Conservation (phyloP, 2,797 vertebrate species). For the Clarias pachynema region DNA sequence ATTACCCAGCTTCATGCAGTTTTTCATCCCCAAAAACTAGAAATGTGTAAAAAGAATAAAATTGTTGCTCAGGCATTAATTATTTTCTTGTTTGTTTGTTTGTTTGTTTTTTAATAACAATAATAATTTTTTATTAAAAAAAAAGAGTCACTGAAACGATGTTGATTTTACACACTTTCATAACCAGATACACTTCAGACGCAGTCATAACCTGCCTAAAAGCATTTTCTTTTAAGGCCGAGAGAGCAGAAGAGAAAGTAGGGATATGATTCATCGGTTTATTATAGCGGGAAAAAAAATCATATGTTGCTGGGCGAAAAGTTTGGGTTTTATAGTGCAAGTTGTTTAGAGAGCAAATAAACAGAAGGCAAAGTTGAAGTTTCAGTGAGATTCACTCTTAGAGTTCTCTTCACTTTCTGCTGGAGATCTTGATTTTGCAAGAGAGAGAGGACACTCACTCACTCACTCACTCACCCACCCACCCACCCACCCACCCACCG, state of each 20-base stretch:
- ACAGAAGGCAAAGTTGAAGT: not conserved
- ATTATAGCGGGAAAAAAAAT: not conserved
- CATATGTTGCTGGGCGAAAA: not conserved
- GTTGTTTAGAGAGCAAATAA: not conserved
- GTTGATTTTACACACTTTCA: not conserved
- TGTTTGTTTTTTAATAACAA: too few species aligned
- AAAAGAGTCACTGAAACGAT: not conserved
- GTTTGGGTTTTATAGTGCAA: not conserved
- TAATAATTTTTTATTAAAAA: too few species aligned
- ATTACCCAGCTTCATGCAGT: not conserved
- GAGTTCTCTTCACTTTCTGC: not conserved
- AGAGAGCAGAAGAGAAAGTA: not conserved
- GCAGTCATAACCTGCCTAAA: not conserved
- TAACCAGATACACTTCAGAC: not conserved
- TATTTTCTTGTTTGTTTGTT: too few species aligned
- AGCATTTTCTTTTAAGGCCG: not conserved
- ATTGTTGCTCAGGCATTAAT: too few species aligned
- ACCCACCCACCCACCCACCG: too few species aligned
- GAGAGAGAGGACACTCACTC: too few species aligned
- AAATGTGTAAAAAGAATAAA: too few species aligned
- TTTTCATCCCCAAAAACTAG: too few species aligned
- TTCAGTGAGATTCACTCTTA: not conserved
- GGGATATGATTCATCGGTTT: not conserved
- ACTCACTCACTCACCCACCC: too few species aligned
- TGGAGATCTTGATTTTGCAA: not conserved